Conservation (phyloP, 2,113 vertebrate species). For the Falco punctatus region DNA sequence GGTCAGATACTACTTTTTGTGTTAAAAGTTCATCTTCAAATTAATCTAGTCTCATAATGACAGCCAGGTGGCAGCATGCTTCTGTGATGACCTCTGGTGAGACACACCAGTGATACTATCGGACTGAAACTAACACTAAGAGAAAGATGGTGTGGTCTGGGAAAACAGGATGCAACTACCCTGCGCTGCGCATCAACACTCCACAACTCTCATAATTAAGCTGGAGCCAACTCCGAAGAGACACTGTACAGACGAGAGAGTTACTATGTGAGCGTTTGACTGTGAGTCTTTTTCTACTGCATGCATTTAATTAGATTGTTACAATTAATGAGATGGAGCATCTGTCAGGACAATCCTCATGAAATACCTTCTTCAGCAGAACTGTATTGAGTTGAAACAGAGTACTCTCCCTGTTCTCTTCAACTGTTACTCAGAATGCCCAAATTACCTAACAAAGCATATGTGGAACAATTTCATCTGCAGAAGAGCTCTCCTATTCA, state of each 20-base stretch:
- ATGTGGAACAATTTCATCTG: background rate
- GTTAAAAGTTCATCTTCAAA: background rate
- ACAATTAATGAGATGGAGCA: background rate
- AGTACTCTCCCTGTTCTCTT: background rate
- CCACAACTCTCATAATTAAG: background rate
- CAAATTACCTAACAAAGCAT: background rate
- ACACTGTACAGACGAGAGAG: background rate
- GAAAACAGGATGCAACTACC: background rate
- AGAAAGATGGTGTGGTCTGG: background rate
- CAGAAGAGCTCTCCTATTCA: background rate
- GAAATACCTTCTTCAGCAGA: background rate
- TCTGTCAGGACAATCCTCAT: background rate
- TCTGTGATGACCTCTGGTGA: background rate
- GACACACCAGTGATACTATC: background rate
- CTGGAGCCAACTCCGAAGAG: background rate
- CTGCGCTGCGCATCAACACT: rapidly evolving
- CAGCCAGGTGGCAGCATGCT: background rate
- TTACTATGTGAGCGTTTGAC: background rate
- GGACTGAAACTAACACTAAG: background rate
- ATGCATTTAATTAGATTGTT: background rate
- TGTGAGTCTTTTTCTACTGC: background rate
- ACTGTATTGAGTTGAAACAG: background rate
- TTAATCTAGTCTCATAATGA: background rate
- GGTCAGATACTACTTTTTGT: background rate
- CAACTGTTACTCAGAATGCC: background rate